Conservation (phyloP, 2,113 vertebrate genomes). For the Apteryx owenii region DNA sequence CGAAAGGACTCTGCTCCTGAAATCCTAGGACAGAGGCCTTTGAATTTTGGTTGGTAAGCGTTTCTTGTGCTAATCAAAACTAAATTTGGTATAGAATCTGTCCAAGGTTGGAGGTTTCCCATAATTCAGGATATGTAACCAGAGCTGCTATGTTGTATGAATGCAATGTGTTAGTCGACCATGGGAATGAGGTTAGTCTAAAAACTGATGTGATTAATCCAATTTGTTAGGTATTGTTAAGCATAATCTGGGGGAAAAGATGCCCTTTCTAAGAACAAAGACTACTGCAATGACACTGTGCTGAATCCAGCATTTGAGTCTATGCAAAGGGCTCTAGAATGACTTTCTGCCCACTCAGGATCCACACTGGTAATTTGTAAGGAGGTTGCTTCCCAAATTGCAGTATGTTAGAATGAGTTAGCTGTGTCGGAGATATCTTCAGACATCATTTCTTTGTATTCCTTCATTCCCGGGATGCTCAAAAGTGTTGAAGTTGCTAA, state of each 20-base stretch:
- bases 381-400: not conserved
- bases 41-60: not conserved
- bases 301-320: not conserved
- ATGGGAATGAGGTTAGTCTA: not conserved
- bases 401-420: not conserved
- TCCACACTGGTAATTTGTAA: fast-evolving
- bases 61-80: not conserved
- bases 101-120: not conserved
- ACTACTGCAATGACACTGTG: not conserved
- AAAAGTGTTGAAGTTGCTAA: fast-evolving
- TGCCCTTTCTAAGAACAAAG: not conserved
- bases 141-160: not conserved
- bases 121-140: not conserved
- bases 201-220: not conserved
- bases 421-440: not conserved
- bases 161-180: not conserved
- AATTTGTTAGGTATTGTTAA: not conserved
- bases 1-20: not conserved
- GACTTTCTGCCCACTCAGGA: not conserved
- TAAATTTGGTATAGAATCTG: not conserved
- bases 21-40: not conserved
- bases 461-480: not conserved
- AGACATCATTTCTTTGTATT: not conserved
- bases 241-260: not conserved
- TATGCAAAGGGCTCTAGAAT: not conserved